These are phyloP conservation scores for Lepisosteus oculatus DNA, from an alignment of 2,113 vertebrate species.

Conservation along the genomic window DNA sequence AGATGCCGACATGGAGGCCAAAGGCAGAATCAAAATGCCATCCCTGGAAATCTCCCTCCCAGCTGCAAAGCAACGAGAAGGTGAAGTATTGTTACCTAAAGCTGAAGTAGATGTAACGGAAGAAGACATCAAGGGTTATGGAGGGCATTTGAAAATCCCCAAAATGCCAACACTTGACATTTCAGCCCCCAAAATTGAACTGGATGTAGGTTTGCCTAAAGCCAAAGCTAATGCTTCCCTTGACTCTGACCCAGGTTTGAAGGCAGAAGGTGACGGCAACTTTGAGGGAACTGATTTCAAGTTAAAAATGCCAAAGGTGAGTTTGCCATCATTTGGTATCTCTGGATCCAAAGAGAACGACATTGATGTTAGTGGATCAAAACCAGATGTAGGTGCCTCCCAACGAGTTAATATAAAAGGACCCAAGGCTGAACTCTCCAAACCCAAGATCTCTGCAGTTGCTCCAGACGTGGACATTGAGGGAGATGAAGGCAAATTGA, in stretches of 20 bases:
- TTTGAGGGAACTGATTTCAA: slow-evolving; percentile 26
- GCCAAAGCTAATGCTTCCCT: slow-evolving; percentile 31
- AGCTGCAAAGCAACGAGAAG: slow-evolving; percentile 42
- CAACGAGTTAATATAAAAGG: neutral
- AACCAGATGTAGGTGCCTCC: neutral
- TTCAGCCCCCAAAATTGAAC: slow-evolving; percentile 66
- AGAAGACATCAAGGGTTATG: slow-evolving; percentile 55
- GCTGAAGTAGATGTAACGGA: slow-evolving; percentile 52
- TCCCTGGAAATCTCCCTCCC: slow-evolving; percentile 62
- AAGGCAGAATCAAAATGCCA: slow-evolving; percentile 62
- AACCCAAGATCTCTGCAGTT: slow-evolving; percentile 16
- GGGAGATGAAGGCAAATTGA: slow-evolving; percentile 36
- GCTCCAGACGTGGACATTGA: slow-evolving; percentile 35
- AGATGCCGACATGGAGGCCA: slow-evolving; percentile 38
- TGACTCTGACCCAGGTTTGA: slow-evolving; percentile 12
- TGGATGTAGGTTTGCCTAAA: slow-evolving; percentile 54
- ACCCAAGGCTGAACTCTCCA: slow-evolving; percentile 4
- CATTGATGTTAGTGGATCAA: neutral
- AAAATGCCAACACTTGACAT: slow-evolving; percentile 58
- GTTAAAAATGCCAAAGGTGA: slow-evolving; percentile 49
- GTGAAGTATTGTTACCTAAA: slow-evolving; percentile 51
- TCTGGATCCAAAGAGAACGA: slow-evolving; percentile 31
- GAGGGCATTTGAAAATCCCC: slow-evolving; percentile 59
- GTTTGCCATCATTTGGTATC: slow-evolving; percentile 36
- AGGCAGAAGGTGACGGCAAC: slow-evolving; percentile 14